Percentiles rank a stretch among this genome's conserved stretches.
phyloP scores from a whole-genome alignment of 2,888 invertebrate genomes.

The Spisula solida region DNA sequence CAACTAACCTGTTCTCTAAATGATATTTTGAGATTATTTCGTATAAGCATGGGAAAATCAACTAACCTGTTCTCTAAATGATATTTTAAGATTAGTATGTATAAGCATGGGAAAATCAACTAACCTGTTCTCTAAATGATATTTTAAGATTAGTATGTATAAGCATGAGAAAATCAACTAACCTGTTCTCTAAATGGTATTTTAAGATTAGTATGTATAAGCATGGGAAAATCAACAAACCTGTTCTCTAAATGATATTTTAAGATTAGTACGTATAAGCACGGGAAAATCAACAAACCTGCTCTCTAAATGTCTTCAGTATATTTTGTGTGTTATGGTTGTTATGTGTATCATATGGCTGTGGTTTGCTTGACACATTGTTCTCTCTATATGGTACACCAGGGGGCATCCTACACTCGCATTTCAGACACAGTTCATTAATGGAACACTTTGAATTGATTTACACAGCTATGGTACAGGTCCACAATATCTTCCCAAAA shows the following conservation, averaged over 20 bases:
- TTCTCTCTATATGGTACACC: slow-evolving; percentile 49
- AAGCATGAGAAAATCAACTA: too few species aligned
- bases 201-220: too few species aligned
- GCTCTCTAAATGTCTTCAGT: slow-evolving; percentile 81
- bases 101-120: too few species aligned
- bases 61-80: too few species aligned
- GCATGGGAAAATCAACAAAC: slow-evolving; percentile 52
- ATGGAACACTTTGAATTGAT: background rate
- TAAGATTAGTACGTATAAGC: too few species aligned
- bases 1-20: too few species aligned
- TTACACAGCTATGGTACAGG: background rate
- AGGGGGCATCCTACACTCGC: slow-evolving; percentile 56
- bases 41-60: too few species aligned
- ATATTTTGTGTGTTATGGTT: slow-evolving; percentile 68
- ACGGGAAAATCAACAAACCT: slow-evolving; percentile 67
- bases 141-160: too few species aligned
- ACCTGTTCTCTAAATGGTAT: too few species aligned
- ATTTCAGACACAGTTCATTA: background rate
- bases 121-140: too few species aligned
- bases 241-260: slow-evolving; percentile 83
- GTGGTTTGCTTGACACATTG: slow-evolving; percentile 36
- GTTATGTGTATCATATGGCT: slow-evolving; percentile 31
- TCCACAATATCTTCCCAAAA: background rate
- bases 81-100: too few species aligned
- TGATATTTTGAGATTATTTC: too few species aligned